These are phyloP conservation scores for Varecia variegata DNA, from an alignment of 2,797 vertebrate genomes.

Conservation along the genomic window DNA sequence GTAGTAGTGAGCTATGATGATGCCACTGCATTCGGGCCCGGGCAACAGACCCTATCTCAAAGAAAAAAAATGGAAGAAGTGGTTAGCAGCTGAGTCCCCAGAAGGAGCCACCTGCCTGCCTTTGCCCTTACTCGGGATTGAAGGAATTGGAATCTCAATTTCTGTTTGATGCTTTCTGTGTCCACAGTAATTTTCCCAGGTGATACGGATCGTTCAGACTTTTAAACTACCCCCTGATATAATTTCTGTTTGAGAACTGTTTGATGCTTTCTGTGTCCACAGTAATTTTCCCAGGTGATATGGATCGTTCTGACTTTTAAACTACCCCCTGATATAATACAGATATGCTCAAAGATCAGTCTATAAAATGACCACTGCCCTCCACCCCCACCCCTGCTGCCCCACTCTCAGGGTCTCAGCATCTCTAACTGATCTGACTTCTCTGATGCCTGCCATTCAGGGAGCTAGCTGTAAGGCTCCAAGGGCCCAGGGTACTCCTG, in stretches of 20 bases:
- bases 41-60: not conserved
- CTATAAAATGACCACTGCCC: fast-evolving
- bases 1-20: not conserved
- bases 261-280: not conserved
- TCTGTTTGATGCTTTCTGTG: not conserved
- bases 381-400: too few relatives aligned
- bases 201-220: not conserved
- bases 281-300: not conserved
- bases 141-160: not conserved
- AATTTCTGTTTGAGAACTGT: not conserved
- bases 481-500: not conserved
- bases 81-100: not conserved
- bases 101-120: not conserved
- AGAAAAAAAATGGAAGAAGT: not conserved
- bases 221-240: not conserved
- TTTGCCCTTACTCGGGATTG: not conserved
- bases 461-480: not conserved
- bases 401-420: not conserved
- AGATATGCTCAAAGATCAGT: not conserved
- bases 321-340: not conserved
- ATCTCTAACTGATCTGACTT: not conserved
- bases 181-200: not conserved
- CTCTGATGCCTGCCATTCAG: not conserved
- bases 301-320: not conserved
- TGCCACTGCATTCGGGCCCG: not conserved